These are phyloP conservation scores for Thymelicus sylvestris DNA, from an alignment of 2,888 invertebrate species.

Conservation along the genomic window DNA sequence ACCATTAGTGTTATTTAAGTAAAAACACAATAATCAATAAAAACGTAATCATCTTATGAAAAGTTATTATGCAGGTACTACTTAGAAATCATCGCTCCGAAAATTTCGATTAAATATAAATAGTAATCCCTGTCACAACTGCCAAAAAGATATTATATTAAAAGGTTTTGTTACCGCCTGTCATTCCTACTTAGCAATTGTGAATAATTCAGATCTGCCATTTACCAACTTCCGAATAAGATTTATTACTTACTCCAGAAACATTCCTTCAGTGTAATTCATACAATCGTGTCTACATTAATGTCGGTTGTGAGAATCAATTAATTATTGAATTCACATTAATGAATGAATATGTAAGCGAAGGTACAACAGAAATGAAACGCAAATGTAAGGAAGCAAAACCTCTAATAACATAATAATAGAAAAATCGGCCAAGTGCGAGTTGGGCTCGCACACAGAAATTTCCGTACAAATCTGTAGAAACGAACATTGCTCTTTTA, in stretches of 20 bases:
- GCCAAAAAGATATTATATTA: constrained; percentile 3
- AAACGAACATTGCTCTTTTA: too few relatives aligned
- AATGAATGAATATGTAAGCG: not conserved
- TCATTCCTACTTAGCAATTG: constrained; percentile 18
- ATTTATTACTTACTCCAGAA: constrained; percentile 19
- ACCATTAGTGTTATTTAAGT: too few relatives aligned
- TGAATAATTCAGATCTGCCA: constrained; percentile 12
- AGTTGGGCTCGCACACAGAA: too few relatives aligned
- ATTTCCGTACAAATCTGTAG: too few relatives aligned
- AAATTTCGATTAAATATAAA: constrained; percentile 4
- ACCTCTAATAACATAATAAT: too few relatives aligned
- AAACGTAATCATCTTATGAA: not conserved
- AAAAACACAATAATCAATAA: too few relatives aligned
- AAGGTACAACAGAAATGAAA: too few relatives aligned
- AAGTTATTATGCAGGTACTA: not conserved
- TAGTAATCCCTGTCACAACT: constrained; percentile 5
- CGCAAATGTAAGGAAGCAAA: too few relatives aligned
- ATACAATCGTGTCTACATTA: constrained; percentile 13
- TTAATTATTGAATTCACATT: not conserved
- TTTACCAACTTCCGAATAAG: constrained; percentile 20
- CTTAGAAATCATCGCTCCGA: not conserved
- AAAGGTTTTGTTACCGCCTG: constrained; percentile 27
- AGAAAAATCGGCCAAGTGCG: too few relatives aligned
- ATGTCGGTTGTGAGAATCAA: not conserved
- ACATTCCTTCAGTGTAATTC: constrained; percentile 13